Conservation (phyloP, 2,797 vertebrate genomes). For the Scyliorhinus canicula region DNA sequence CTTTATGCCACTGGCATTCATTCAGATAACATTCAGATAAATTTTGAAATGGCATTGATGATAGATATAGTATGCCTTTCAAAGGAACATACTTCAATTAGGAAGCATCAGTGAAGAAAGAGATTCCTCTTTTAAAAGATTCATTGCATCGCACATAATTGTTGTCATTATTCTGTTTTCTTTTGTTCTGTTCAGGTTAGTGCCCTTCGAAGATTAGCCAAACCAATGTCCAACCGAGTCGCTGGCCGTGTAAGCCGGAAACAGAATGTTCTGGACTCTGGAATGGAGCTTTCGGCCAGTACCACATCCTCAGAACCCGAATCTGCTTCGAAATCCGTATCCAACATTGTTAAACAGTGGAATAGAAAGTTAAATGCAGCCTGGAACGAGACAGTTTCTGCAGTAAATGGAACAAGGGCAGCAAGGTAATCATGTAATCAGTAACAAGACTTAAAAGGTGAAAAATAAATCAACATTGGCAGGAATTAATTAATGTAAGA, state of each 20-base stretch:
- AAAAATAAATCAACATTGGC: not conserved
- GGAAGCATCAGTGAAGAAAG: not conserved
- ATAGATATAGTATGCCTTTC: not conserved
- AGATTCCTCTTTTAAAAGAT: not conserved
- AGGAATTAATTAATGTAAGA: not conserved
- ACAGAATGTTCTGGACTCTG: conserved; percentile 69
- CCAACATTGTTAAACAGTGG: conserved; percentile 90
- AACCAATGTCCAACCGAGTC: conserved; percentile 84
- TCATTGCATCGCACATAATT: not conserved
- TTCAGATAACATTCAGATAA: not conserved
- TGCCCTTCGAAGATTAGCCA: conserved; percentile 79
- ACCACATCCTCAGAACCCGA: conserved; percentile 81
- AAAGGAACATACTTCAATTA: not conserved
- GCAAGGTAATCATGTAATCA: conserved; percentile 55
- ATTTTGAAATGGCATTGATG: not conserved
- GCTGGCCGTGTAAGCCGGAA: conserved; percentile 69
- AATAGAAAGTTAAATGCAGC: conserved; percentile 83
- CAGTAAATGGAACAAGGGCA: conserved; percentile 51
- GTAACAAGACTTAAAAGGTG: not conserved
- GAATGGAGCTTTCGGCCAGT: conserved; percentile 79
- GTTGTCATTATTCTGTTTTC: not conserved
- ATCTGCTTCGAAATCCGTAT: conserved; percentile 67
- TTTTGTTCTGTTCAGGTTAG: conserved; percentile 60
- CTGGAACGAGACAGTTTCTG: conserved; percentile 61
- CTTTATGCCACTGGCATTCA: no score